These are phyloP conservation scores for Gnathonemus longibarbis DNA, from an alignment of 2,113 vertebrate genomes.

Conservation along the genomic window DNA sequence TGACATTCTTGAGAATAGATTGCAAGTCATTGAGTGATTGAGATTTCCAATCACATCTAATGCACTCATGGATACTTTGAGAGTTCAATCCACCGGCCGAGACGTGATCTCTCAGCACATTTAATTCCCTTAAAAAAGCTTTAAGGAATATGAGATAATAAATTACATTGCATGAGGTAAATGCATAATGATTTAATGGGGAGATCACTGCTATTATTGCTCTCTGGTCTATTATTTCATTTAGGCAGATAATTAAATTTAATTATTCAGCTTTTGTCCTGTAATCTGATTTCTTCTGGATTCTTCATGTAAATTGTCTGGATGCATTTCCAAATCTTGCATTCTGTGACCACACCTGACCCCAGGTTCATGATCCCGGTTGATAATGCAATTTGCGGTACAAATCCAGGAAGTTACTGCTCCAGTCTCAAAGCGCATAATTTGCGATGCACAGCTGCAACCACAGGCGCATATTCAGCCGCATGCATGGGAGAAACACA, in stretches of 20 bases:
- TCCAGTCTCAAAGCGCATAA: background rate
- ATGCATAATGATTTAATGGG: constrained; percentile 45
- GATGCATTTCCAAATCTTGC: constrained; percentile 30
- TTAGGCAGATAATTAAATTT: constrained; percentile 57
- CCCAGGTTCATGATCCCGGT: background rate
- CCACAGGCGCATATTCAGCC: background rate
- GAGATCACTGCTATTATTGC: constrained; percentile 50
- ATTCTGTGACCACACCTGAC: background rate
- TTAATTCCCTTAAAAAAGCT: constrained; percentile 39
- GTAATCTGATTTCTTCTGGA: constrained; percentile 55
- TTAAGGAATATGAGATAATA: constrained; percentile 39
- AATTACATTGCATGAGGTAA: constrained; percentile 43
- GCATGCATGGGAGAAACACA: background rate
- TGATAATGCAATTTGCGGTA: constrained; percentile 1
- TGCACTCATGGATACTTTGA: constrained; percentile 44
- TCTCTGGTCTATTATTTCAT: constrained; percentile 52
- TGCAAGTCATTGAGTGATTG: constrained; percentile 44
- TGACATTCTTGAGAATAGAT: constrained; percentile 41
- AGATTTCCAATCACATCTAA: constrained; percentile 47
- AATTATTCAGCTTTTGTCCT: constrained; percentile 56
- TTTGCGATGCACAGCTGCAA: background rate
- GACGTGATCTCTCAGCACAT: constrained; percentile 26
- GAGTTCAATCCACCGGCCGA: constrained; percentile 36
- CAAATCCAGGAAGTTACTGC: background rate
- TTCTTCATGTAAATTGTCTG: constrained; percentile 50